These are phyloP conservation scores for Spodoptera frugiperda DNA, from an alignment of 1,140 invertebrate genomes.

Conservation along the genomic window DNA sequence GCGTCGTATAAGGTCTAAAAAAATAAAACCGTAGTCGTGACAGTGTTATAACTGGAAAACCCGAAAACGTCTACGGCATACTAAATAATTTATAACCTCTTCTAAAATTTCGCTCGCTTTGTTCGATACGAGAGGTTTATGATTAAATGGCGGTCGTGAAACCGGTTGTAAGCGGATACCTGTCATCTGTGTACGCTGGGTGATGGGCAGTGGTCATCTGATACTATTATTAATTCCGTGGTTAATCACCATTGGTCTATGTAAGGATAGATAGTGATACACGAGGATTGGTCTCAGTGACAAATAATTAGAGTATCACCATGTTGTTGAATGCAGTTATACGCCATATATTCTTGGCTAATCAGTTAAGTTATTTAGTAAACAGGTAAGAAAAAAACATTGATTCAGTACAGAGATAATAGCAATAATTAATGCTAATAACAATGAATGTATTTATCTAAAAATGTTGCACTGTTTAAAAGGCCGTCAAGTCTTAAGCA, in stretches of 20 bases:
- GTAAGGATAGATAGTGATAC: not conserved
- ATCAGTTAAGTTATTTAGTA: no score
- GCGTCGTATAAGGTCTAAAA: not conserved
- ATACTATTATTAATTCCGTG: conserved; percentile 4
- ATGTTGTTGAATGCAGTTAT: no score
- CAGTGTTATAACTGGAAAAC: not conserved
- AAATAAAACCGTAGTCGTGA: not conserved
- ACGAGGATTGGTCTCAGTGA: no score
- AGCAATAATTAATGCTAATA: no score
- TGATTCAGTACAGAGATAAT: no score
- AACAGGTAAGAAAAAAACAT: no score
- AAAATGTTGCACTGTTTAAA: no score
- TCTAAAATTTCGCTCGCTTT: conserved; percentile 50
- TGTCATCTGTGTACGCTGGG: not conserved
- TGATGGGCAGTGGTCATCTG: not conserved
- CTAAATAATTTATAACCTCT: conserved; percentile 51
- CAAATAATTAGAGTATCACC: not conserved
- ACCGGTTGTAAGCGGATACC: conserved; percentile 8
- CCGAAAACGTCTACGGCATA: conserved; percentile 3
- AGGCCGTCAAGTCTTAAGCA: no score
- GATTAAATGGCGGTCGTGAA: conserved; percentile 37
- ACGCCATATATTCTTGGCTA: no score
- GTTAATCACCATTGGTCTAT: not conserved
- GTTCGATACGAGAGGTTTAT: conserved; percentile 25
- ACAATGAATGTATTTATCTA: no score